Evolutionary conservation across 2,888 invertebrate genomes (phyloP), one percentile per base, ranked within the genome.

Genomic region (Scaptomyza tumidula): DNA sequence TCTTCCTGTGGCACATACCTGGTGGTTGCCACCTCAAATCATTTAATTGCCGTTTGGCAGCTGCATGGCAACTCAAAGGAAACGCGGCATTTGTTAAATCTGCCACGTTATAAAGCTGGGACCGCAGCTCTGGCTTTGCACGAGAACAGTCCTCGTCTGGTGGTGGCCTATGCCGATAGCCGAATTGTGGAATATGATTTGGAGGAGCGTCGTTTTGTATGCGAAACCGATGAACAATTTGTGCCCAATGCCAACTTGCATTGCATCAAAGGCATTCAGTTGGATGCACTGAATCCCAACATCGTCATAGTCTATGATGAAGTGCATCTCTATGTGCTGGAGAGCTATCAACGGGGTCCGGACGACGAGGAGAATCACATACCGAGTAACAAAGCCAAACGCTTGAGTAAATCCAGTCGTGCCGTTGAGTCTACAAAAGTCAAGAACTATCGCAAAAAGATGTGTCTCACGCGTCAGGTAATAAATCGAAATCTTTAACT

Each of bases 171-270:
- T 92, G 94, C 96, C 0, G 96, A 98, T 93, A 95, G 96, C 82
- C 96, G 95, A 95, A 93, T 97, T 65, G 92, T 96, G 43, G 97
- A 98, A 90, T 97, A 95, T 90, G 94, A 95, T 88, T 89, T 97
- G n/a, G 87, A 90, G 4, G 92, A 93, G 45, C 94, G 93, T 80
- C 93, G 93, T 74, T 95, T 95, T 81, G 94, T 95, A 0, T 91
- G 93, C 54, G 81, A 89, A 7, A 75, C 81, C 2, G 93, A 93
- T 19, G 88, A 92, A 7, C 90, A 94, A 55, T 93, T 93, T 79
- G 91, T 92, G 29, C 90, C 91, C 19, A 92, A 94, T n/a, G 31
- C 24, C 1, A 3, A 14, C 0, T 1, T 13, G 2, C 78, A 89
- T 37, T 80, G 89, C 44, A 94, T 96, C 7, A 93, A 93, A 13